Percentiles rank a stretch among this genome's conserved stretches.
Evolutionary conservation across 2,113 vertebrate species (phyloP).

Genomic region (Amphilophus citrinellus): DNA sequence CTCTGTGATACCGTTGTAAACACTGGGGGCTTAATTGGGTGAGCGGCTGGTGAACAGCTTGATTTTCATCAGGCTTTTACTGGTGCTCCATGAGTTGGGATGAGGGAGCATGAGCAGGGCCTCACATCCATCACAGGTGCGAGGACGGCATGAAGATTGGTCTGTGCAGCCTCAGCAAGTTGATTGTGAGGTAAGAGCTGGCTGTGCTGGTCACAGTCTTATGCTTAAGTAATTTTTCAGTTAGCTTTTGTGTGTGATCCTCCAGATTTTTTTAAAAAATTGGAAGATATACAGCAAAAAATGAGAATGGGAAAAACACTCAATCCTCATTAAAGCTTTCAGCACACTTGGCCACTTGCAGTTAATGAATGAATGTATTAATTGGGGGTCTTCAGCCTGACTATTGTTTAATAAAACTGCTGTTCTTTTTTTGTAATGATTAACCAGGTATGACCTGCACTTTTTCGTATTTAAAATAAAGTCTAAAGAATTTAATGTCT

Average conservation of each 20-base stretch:
- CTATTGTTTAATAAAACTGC: conserved; percentile 1
- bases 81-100: conserved; percentile 40
- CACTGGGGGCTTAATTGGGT: conserved; percentile 60
- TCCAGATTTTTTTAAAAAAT: not conserved
- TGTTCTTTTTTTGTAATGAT: conserved; percentile 6
- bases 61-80: conserved; percentile 51
- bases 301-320: not conserved
- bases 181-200: conserved; percentile 29
- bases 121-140: conserved; percentile 16
- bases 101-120: not conserved
- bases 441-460: not conserved
- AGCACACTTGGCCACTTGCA: conserved; percentile 15
- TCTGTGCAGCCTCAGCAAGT: conserved; percentile 14
- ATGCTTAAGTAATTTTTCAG: not conserved
- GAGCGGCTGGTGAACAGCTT: conserved; percentile 45
- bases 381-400: conserved; percentile 10
- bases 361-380: conserved; percentile 21
- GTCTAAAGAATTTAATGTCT: not conserved
- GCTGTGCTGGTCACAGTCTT: not conserved
- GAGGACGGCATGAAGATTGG: not conserved
- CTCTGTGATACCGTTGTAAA: conserved; percentile 54
- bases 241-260: not conserved
- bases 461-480: not conserved
- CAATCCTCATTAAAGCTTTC: conserved; percentile 5
- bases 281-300: not conserved